Conservation (phyloP, 1,140 invertebrate genomes). For the Drosophila auraria region DNA sequence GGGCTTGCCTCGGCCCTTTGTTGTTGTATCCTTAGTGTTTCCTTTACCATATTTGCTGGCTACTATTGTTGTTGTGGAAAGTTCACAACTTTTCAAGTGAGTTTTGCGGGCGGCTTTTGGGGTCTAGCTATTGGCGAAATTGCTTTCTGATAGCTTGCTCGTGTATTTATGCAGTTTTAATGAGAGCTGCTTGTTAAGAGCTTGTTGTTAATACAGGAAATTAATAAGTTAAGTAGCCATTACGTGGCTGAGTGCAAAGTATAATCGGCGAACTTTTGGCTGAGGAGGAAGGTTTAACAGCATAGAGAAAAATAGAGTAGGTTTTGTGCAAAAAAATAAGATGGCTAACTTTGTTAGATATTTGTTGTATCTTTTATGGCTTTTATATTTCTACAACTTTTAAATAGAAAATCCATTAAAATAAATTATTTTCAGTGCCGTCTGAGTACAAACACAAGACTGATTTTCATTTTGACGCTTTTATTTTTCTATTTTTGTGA, state of each 20-base stretch:
- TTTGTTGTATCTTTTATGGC: too few species aligned
- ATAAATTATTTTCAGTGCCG: constrained; percentile 20
- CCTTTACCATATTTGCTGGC: constrained; percentile 22
- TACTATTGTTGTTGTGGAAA: constrained; percentile 18
- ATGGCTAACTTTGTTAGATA: too few species aligned
- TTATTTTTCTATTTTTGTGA: constrained; percentile 8
- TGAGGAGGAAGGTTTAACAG: neutral
- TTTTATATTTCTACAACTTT: neutral
- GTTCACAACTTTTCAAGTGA: constrained; percentile 61
- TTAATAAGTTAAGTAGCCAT: constrained; percentile 76
- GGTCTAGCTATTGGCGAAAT: constrained; percentile 58
- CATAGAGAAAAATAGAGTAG: neutral
- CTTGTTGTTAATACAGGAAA: constrained; percentile 69
- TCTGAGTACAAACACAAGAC: constrained; percentile 16
- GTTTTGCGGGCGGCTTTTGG: constrained; percentile 41
- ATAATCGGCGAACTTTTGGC: constrained; percentile 25
- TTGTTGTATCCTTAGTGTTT: constrained; percentile 45
- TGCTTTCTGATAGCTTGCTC: constrained; percentile 51
- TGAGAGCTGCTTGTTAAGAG: constrained; percentile 57
- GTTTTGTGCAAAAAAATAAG: neutral
- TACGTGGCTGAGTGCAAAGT: constrained; percentile 59
- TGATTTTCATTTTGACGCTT: constrained; percentile 6
- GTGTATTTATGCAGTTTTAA: constrained; percentile 69
- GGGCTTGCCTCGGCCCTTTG: constrained; percentile 34
- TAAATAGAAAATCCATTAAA: neutral